Conservation (phyloP, 1,140 invertebrate species). For the Psilanteris sp. region DNA sequence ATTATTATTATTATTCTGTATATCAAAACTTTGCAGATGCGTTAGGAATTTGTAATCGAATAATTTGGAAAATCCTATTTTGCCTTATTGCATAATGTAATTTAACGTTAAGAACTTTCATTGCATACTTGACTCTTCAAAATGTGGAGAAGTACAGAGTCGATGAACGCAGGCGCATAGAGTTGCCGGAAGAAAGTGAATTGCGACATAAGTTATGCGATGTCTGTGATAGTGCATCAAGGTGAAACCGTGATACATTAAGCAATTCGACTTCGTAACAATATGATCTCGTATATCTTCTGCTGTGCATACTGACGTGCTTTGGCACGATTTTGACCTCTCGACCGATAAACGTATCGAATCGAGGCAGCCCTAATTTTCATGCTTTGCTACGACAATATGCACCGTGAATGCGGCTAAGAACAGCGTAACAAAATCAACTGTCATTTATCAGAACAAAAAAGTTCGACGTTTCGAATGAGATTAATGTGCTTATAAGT, state of each 20-base stretch:
- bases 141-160: constrained; percentile 4
- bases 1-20: too few species aligned
- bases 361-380: constrained; percentile 62
- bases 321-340: constrained; percentile 62
- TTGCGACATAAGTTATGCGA: constrained; percentile 62
- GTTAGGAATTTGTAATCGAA: too few species aligned
- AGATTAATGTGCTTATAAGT: constrained; percentile 26
- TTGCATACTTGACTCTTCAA: constrained; percentile 39
- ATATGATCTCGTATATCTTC: constrained; percentile 65
- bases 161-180: constrained; percentile 13
- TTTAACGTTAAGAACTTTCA: too few species aligned
- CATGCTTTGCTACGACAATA: constrained; percentile 49
- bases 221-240: constrained; percentile 63
- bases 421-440: constrained; percentile 30
- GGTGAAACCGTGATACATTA: constrained; percentile 58
- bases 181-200: constrained; percentile 62
- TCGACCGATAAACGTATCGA: constrained; percentile 63
- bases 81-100: too few species aligned
- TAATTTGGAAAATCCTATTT: too few species aligned
- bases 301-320: constrained; percentile 42
- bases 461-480: constrained; percentile 41
- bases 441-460: constrained; percentile 35
- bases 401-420: constrained; percentile 23
- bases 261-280: constrained; percentile 61
- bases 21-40: too few species aligned